Base-by-base conservation (phyloP, 2,888 invertebrate species). In the Nomada goodeniana region DNA sequence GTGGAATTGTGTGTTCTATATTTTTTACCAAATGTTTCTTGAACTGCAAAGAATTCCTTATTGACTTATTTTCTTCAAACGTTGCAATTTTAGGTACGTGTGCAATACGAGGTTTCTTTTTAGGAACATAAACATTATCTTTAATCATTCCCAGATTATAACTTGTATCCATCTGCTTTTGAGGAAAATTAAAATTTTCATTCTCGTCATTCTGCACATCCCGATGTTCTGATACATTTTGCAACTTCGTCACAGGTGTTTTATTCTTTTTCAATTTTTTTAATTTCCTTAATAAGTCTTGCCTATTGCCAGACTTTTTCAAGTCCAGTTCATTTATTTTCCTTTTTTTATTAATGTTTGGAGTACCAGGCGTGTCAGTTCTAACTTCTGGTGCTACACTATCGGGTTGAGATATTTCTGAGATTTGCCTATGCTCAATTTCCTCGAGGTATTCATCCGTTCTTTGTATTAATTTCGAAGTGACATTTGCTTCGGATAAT, bases 101-200 rank as follows among this genome's bases (percentile, higher is more conserved):
- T 26, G 91, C 89, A 65, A 91, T 89, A 47, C 91, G 80, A 42
- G 81, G 79, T 50, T 86, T 91, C 63, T 88, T 89, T 3, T 44
- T 42, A 13, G 79, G 80, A 11, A 81, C 44, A 23, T 55, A 71
- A 73, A 68, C 15, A 0, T 78, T 55, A n/a, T 63, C 7, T 23
- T 60, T 71, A 29, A 10, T 47, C 50, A 9, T 4, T 0, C 47
- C 55, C 3, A 9, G 2, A 29, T 20, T 29, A 13, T 7, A 5
- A 18, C 2, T 7, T 13, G 44, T 55, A 20, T 61, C 55, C 7
- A 15, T 69, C 1, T 29, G 42, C 20, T 68, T n/a, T 26, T 68
- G 18, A 0, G 42, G 20, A 18, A 7, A 15, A 29, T 18, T 11
- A 47, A 2, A 29, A 42, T 15, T 15, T 13, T 52, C 55, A 11